Evolutionary conservation across 2,888 invertebrate species (phyloP).

Genomic region (Griposia aprilina): DNA sequence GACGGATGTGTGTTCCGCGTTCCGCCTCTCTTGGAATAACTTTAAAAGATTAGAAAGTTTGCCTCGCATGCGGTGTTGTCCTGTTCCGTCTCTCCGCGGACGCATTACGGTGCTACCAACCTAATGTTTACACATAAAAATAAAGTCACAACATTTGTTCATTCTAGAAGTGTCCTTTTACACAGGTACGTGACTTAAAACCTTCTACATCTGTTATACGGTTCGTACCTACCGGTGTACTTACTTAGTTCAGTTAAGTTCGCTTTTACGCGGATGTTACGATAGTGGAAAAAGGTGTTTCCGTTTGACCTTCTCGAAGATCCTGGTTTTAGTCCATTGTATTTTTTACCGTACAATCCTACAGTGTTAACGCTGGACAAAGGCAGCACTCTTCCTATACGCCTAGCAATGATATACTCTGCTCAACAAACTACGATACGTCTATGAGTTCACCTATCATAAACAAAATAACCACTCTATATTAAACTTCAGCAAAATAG

Average conservation of each 20-base stretch:
- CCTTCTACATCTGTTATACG: conserved; percentile 41
- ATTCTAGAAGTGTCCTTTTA: conserved; percentile 60
- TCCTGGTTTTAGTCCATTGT: conserved; percentile 55
- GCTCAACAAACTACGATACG: background rate
- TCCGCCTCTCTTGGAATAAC: conserved; percentile 72
- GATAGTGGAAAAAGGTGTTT: conserved; percentile 56
- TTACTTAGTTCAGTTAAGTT: conserved; percentile 39
- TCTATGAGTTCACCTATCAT: background rate
- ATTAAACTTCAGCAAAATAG: conserved; percentile 19
- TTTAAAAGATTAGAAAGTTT: conserved; percentile 85
- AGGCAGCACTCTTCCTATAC: background rate
- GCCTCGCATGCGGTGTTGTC: conserved; percentile 67
- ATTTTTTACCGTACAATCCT: conserved; percentile 33
- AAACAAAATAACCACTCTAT: conserved; percentile 4
- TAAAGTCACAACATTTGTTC: conserved; percentile 66
- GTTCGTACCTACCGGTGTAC: conserved; percentile 12
- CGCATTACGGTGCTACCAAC: conserved; percentile 70
- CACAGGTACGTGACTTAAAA: conserved; percentile 58
- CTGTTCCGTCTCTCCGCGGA: conserved; percentile 71
- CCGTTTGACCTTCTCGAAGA: conserved; percentile 52
- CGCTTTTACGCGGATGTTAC: conserved; percentile 59
- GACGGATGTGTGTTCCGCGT: conserved; percentile 70
- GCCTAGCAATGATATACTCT: background rate
- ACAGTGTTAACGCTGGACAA: conserved; percentile 5
- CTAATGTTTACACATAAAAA: conserved; percentile 72